These are phyloP conservation scores for Drusus annulatus DNA, from an alignment of 1,140 invertebrate genomes.

Conservation along the genomic window DNA sequence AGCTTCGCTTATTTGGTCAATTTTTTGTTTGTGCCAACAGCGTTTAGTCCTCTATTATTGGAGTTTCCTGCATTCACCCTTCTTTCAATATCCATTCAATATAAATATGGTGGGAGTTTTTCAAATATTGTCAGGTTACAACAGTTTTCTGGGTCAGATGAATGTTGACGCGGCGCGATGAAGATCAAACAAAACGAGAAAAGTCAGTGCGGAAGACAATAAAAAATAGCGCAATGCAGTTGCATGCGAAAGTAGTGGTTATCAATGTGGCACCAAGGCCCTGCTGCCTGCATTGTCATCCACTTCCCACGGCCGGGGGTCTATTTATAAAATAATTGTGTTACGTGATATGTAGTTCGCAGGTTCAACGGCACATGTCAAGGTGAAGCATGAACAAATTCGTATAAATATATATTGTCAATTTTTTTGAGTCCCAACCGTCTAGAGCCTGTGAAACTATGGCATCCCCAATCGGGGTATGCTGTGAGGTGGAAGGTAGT, in stretches of 20 bases:
- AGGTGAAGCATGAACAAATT: background rate
- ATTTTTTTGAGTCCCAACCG: no score
- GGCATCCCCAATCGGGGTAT: no score
- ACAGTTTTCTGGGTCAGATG: background rate
- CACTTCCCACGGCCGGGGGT: conserved; percentile 13
- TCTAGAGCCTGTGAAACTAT: no score
- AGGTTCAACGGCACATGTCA: background rate
- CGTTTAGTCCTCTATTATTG: no score
- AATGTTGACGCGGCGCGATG: background rate
- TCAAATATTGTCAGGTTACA: no score
- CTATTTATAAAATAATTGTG: conserved; percentile 15
- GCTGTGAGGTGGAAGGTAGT: no score
- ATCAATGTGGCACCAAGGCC: conserved; percentile 18
- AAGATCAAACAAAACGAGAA: conserved; percentile 3
- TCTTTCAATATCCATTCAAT: no score
- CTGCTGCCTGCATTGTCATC: conserved; percentile 4
- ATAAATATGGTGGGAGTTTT: no score
- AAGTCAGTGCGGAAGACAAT: background rate
- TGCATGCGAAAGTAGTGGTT: conserved; percentile 10
- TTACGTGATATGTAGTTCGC: conserved; percentile 26
- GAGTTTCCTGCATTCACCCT: no score
- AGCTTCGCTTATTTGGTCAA: no score
- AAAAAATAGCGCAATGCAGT: conserved; percentile 14
- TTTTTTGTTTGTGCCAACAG: no score
- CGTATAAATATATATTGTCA: no score